Conservation (phyloP, 2,888 invertebrate genomes). For the Xylota sylvarum region DNA sequence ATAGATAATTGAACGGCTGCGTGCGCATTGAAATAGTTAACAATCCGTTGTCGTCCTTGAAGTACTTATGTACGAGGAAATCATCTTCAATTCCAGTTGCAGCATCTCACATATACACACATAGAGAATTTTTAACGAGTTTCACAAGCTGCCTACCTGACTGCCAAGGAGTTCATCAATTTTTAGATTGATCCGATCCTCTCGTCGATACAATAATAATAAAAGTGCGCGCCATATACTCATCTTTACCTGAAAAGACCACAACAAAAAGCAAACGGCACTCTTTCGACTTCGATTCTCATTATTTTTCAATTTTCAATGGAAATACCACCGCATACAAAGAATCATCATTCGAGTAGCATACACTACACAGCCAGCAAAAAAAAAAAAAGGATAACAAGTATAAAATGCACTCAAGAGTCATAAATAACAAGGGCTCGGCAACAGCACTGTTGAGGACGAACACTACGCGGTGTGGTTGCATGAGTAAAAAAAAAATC, state of each 20-base stretch:
- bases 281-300: conserved; percentile 67
- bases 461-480: not conserved
- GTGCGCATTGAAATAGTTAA: conserved; percentile 1
- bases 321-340: conserved; percentile 57
- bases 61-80: not conserved
- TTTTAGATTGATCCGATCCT: conserved; percentile 54
- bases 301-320: conserved; percentile 74
- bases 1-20: conserved; percentile 57
- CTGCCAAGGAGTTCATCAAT: conserved; percentile 69
- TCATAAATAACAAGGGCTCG: conserved; percentile 59
- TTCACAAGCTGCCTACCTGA: conserved; percentile 10
- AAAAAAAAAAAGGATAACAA: conserved; percentile 49
- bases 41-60: not conserved
- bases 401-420: conserved; percentile 55
- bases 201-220: conserved; percentile 10
- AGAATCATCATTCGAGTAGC: conserved; percentile 11
- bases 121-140: conserved; percentile 11
- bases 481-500: conserved; percentile 33
- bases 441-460: conserved; percentile 22
- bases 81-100: conserved; percentile 14
- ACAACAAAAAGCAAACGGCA: conserved; percentile 46
- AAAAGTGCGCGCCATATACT: conserved; percentile 53
- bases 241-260: conserved; percentile 63
- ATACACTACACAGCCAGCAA: conserved; percentile 3
- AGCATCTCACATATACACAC: conserved; percentile 19